These are phyloP conservation scores for Acyrthosiphon pisum DNA, from an alignment of 1,140 invertebrate genomes.

Conservation along the genomic window DNA sequence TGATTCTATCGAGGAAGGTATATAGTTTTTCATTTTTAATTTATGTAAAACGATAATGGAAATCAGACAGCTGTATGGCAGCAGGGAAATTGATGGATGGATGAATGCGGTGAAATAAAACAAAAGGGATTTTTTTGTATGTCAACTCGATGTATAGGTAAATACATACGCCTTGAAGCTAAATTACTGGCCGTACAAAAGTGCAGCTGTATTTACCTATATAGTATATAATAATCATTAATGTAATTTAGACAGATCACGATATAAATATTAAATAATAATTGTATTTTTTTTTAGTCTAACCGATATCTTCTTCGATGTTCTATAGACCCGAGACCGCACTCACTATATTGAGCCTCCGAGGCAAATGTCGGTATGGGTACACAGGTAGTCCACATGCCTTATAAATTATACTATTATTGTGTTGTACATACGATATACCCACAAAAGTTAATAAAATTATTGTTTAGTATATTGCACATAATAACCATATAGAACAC, in stretches of 20 bases:
- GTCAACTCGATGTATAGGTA: not conserved
- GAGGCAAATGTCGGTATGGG: not conserved
- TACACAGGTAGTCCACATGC: not conserved
- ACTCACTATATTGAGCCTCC: not conserved
- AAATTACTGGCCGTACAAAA: not conserved
- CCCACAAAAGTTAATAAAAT: not conserved
- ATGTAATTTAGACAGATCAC: slow-evolving; percentile 34
- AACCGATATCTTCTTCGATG: not conserved
- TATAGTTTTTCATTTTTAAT: slow-evolving; percentile 16
- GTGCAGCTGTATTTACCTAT: not conserved
- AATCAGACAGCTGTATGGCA: not conserved
- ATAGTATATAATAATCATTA: not conserved
- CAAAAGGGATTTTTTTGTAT: not conserved
- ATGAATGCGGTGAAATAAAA: not conserved
- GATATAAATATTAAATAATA: slow-evolving; percentile 28
- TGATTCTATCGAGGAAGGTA: not conserved
- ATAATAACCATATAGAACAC: not conserved
- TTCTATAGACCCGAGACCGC: no score
- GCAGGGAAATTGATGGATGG: not conserved
- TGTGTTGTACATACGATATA: not conserved
- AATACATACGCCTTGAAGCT: not conserved
- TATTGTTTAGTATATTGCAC: not conserved
- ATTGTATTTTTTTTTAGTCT: not conserved
- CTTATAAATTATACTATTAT: not conserved
- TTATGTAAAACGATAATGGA: slow-evolving; percentile 43